These are phyloP conservation scores for Scalopus aquaticus DNA, from an alignment of 2,113 vertebrate species.

Conservation along the genomic window DNA sequence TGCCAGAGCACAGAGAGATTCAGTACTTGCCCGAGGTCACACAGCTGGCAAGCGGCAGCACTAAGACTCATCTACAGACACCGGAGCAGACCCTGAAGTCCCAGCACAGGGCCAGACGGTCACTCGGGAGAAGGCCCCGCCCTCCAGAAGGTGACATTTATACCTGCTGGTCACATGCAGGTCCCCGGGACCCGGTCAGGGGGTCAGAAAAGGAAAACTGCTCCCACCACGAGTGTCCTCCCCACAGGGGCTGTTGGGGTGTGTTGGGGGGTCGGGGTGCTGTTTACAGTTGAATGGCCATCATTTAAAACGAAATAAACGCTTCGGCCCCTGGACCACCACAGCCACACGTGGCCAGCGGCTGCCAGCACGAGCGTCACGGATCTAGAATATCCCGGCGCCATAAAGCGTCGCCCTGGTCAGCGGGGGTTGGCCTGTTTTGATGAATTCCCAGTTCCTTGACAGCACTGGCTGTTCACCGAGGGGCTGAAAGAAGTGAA, in stretches of 20 bases:
- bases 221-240: fast-evolving
- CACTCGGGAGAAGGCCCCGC: background rate
- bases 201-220: background rate
- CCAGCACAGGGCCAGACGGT: background rate
- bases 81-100: background rate
- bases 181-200: fast-evolving
- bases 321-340: fast-evolving
- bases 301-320: background rate
- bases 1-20: background rate
- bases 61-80: background rate
- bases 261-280: background rate
- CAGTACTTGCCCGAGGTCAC: background rate
- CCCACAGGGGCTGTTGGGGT: fast-evolving
- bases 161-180: background rate
- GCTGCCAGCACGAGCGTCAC: fast-evolving
- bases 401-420: fast-evolving
- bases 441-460: too few relatives aligned
- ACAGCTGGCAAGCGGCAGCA: background rate
- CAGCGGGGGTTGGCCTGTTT: fast-evolving
- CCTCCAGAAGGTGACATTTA: background rate
- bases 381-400: background rate
- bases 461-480: too few relatives aligned
- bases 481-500: too few relatives aligned
- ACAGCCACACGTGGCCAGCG: fast-evolving
- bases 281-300: fast-evolving